Base-by-base conservation (phyloP, 2,888 invertebrate genomes). In the Poecilus cupreus region DNA sequence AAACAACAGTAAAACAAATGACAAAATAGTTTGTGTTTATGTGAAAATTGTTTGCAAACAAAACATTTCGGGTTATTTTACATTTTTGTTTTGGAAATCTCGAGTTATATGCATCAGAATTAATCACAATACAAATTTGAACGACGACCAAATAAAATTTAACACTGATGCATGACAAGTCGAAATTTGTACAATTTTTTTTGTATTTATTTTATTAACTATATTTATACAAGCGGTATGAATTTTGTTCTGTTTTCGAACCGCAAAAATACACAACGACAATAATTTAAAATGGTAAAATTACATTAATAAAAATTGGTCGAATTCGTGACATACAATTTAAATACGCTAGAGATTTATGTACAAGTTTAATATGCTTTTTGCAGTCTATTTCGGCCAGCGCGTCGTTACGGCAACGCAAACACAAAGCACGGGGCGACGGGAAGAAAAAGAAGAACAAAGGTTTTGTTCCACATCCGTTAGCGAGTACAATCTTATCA, bases 281-380 rank as follows among this genome's bases (percentile, higher is more conserved):
- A 83, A 83, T 83, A 83, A 83, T 83, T 83, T 83, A 83, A 83
- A 82, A 82, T 78, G 78, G 82, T 80, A 82, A 82, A 81, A 82
- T 81, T 83, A 82, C 83, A 81, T 81, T 81, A 81, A 79, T 83
- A 83, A 80, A 82, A 82, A 78, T 83, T 83, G 83, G 83, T 83
- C 83, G 81, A 83, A 74, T 82, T 76, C 64, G 80, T 82, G 81
- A 81, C 81, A 81, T 79, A 79, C 54, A 79, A 72, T 81, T 81
- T 75, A 75, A 81, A 81, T 81, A 81, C 75, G 46, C 75, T 75
- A 80, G 68, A 80, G 74, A 75, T 81, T 49, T 81, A 81, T 81
- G 74, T 81, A 81, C 81, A 81, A 81, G 49, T 74, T 81, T 75
- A 75, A 74, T 75, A 81, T 75, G 80, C 81, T 81, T 82, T 72